Evolutionary conservation across 2,888 invertebrate genomes (phyloP).

Genomic region (Mycalesis mineus): DNA sequence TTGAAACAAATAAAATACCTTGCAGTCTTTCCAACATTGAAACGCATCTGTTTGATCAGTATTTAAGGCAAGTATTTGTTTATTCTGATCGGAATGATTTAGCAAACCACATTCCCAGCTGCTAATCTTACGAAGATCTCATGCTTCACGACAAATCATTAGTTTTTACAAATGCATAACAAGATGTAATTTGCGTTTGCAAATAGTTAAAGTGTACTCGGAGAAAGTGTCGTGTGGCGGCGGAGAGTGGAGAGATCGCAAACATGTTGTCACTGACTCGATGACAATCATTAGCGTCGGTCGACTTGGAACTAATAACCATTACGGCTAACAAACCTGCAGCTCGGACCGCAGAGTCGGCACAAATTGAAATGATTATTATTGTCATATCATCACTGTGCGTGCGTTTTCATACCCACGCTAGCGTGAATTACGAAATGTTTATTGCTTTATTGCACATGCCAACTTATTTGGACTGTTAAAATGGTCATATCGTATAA

Average conservation of each 20-base stretch:
- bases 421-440: constrained; percentile 22
- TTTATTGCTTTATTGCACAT: constrained; percentile 28
- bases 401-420: constrained; percentile 20
- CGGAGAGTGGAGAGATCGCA: constrained; percentile 31
- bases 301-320: constrained; percentile 5
- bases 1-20: no score
- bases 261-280: constrained; percentile 26
- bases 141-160: not conserved
- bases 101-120: not conserved
- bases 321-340: constrained; percentile 15
- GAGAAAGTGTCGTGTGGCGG: constrained; percentile 40
- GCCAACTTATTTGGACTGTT: constrained; percentile 31
- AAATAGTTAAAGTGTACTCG: constrained; percentile 29
- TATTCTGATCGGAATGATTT: no score
- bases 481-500: constrained; percentile 26
- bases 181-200: constrained; percentile 5
- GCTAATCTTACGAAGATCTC: not conserved
- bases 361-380: constrained; percentile 27
- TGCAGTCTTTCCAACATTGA: no score
- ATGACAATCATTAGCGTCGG: constrained; percentile 15
- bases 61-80: no score
- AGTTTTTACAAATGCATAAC: constrained; percentile 4
- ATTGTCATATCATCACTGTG: constrained; percentile 17
- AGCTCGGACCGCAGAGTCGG: constrained; percentile 15
- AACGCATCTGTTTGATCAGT: no score